Evolutionary conservation across 2,888 invertebrate species (phyloP).

Genomic region (Philonicus albiceps): DNA sequence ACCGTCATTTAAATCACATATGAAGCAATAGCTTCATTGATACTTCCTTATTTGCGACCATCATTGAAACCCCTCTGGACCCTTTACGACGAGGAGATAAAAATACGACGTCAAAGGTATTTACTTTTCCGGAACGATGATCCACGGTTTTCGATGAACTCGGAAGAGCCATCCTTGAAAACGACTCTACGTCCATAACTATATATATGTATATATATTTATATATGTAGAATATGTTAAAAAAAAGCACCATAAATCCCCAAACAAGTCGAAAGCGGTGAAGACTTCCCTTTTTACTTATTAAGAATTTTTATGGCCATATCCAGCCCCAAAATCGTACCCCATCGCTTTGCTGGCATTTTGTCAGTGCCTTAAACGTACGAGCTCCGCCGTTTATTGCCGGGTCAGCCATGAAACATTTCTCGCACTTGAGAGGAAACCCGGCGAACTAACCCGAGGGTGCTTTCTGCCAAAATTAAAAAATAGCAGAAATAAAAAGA

Average conservation of each 20-base stretch:
- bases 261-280: background rate
- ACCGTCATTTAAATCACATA: background rate
- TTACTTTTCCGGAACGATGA: background rate
- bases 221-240: background rate
- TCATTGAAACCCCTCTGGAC: background rate
- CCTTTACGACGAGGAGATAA: background rate
- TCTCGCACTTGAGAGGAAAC: background rate
- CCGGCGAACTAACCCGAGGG: background rate
- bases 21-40: background rate
- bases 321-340: background rate
- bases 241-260: background rate
- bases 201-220: background rate
- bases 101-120: background rate
- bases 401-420: constrained; percentile 21
- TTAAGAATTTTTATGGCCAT: constrained; percentile 17
- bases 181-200: background rate
- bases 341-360: background rate
- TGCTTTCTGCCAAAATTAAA: constrained; percentile 14
- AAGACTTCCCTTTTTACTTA: constrained; percentile 2
- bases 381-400: background rate
- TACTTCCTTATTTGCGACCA: background rate
- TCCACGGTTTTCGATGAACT: background rate
- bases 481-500: constrained; percentile 19
- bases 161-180: background rate
- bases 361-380: constrained; percentile 20